Evolutionary conservation across 2,888 invertebrate genomes (phyloP).

Genomic region (Crossocerus cetratus): DNA sequence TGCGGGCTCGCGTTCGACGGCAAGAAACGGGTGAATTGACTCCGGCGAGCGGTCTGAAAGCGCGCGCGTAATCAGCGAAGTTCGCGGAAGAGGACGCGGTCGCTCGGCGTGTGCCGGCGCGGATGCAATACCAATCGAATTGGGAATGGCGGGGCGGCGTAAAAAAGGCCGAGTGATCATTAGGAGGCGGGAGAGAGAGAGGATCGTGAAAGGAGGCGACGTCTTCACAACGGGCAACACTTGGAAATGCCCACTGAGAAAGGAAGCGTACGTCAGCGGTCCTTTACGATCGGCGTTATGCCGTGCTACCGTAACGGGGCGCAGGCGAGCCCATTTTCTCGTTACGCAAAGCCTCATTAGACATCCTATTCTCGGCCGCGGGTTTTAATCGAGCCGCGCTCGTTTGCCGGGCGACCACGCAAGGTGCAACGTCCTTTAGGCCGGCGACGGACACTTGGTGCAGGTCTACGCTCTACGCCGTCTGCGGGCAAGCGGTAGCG

Average conservation of each 20-base stretch:
- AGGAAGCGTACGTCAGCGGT: conserved; percentile 39
- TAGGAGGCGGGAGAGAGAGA: conserved; percentile 35
- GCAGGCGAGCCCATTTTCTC: conserved; percentile 55
- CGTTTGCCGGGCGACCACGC: conserved; percentile 22
- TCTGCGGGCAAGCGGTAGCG: neutral
- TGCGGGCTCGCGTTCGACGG: neutral
- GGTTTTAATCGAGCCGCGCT: conserved; percentile 52
- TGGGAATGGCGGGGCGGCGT: neutral
- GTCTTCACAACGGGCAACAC: conserved; percentile 52
- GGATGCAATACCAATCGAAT: conserved; percentile 7
- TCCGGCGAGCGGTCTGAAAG: neutral
- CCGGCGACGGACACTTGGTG: conserved; percentile 38
- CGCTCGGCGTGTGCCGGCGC: neutral
- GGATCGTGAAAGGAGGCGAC: conserved; percentile 44
- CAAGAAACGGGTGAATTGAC: neutral
- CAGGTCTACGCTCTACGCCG: conserved; percentile 21
- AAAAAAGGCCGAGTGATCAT: conserved; percentile 41
- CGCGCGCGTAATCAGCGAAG: neutral
- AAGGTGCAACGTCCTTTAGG: conserved; percentile 55
- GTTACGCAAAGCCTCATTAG: conserved; percentile 62
- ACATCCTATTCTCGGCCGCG: conserved; percentile 59
- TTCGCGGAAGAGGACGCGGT: conserved; percentile 17
- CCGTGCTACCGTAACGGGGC: conserved; percentile 58
- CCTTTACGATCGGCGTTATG: conserved; percentile 45
- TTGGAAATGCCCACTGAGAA: conserved; percentile 46